Evolutionary conservation across 2,113 vertebrate genomes (phyloP).

Genomic region (Pollachius pollachius): DNA sequence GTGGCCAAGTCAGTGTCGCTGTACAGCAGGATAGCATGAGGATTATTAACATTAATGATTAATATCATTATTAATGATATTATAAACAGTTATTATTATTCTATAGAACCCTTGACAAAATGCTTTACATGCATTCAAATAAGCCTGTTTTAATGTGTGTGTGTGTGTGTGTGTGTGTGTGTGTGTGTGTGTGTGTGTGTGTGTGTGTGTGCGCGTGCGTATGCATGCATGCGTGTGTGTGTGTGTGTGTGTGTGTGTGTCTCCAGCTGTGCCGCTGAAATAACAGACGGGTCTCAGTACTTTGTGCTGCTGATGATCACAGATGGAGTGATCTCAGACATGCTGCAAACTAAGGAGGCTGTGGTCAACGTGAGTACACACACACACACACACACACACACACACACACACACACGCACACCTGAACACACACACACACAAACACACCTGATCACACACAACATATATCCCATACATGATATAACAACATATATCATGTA

Average conservation of each 20-base stretch:
- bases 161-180: background rate
- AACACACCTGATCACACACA: background rate
- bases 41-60: too few relatives aligned
- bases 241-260: slow-evolving; percentile 14
- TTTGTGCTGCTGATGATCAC: slow-evolving; percentile 97
- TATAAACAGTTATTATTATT: too few relatives aligned
- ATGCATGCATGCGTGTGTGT: background rate
- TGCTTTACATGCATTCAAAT: too few relatives aligned
- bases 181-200: background rate
- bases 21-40: too few relatives aligned
- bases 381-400: slow-evolving; percentile 1
- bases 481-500: too few relatives aligned
- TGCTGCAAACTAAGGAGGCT: slow-evolving; percentile 97
- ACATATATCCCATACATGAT: too few relatives aligned
- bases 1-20: slow-evolving; percentile 83
- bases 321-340: slow-evolving; percentile 96
- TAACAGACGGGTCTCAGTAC: slow-evolving; percentile 95
- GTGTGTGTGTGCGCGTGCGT: background rate
- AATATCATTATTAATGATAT: too few relatives aligned
- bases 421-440: background rate
- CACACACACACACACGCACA: background rate
- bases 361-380: slow-evolving; percentile 88
- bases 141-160: too few relatives aligned
- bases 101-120: too few relatives aligned
- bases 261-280: slow-evolving; percentile 81